Conservation (phyloP, 2,888 invertebrate genomes). For the Keiferia lycopersicella region DNA sequence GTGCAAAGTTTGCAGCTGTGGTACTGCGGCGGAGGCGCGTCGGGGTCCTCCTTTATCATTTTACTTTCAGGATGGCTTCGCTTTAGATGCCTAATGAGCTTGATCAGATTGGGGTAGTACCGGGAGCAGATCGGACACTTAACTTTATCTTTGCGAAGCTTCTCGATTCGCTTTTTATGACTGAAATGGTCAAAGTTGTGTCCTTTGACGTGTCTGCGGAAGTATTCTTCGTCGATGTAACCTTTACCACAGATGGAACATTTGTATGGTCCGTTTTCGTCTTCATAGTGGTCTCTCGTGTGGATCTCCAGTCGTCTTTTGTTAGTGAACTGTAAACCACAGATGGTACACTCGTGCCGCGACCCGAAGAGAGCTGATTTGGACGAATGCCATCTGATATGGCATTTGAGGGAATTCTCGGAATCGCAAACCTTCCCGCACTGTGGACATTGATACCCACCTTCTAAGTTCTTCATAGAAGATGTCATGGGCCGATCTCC, state of each 20-base stretch:
- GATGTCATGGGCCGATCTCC: constrained; percentile 47
- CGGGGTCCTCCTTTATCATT: constrained; percentile 77
- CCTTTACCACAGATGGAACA: constrained; percentile 78
- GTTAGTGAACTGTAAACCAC: constrained; percentile 71
- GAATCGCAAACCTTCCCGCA: constrained; percentile 74
- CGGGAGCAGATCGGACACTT: constrained; percentile 73
- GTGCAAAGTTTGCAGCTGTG: constrained; percentile 73
- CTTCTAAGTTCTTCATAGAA: constrained; percentile 50
- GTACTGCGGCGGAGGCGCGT: constrained; percentile 64
- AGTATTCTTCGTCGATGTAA: constrained; percentile 76
- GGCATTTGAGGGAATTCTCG: constrained; percentile 68
- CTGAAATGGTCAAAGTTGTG: constrained; percentile 75
- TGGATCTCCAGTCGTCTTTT: constrained; percentile 73
- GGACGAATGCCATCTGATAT: constrained; percentile 70
- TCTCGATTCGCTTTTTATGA: constrained; percentile 67
- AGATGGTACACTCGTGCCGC: constrained; percentile 72
- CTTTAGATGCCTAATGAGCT: constrained; percentile 70
- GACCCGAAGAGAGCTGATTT: constrained; percentile 67
- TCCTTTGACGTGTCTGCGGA: constrained; percentile 73
- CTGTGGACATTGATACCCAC: constrained; percentile 65
- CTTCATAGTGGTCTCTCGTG: constrained; percentile 73
- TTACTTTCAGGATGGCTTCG: constrained; percentile 75
- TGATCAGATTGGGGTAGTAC: constrained; percentile 66
- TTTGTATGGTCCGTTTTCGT: constrained; percentile 75
- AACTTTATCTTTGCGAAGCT: constrained; percentile 66